These are phyloP conservation scores for Calameuta pallipes DNA, from an alignment of 2,888 invertebrate genomes.

Conservation along the genomic window DNA sequence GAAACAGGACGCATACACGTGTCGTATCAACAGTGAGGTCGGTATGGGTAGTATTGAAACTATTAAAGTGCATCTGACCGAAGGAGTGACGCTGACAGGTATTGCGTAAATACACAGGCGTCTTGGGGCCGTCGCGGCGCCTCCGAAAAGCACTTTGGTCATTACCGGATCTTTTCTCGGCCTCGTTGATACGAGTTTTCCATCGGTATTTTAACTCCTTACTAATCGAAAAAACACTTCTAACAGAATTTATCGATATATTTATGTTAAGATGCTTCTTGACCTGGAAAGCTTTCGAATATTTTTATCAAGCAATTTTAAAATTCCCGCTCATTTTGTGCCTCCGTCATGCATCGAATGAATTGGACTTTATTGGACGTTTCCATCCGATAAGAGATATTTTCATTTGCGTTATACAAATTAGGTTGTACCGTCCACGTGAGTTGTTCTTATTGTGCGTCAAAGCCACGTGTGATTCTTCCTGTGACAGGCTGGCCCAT, in stretches of 20 bases:
- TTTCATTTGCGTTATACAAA: not conserved
- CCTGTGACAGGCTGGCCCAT: constrained; percentile 3
- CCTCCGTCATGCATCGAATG: no score
- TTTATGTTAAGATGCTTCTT: not conserved
- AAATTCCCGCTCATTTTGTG: not conserved
- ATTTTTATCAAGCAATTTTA: not conserved
- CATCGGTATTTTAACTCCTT: not conserved
- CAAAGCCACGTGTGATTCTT: not conserved
- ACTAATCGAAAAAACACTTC: not conserved
- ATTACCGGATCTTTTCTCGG: not conserved
- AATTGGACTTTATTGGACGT: not conserved
- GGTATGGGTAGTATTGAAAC: not conserved
- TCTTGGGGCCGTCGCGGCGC: not conserved
- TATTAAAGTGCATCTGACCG: not conserved
- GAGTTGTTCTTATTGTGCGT: not conserved
- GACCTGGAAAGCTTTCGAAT: not conserved
- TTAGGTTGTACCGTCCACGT: not conserved
- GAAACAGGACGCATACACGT: not conserved
- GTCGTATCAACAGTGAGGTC: not conserved
- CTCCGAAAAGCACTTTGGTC: not conserved
- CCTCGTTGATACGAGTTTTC: not conserved
- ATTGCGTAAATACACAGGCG: constrained; percentile 1
- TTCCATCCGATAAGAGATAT: not conserved
- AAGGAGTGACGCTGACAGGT: not conserved
- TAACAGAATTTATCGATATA: not conserved